phyloP scores from a whole-genome alignment of 1,140 invertebrate species.

The Gonioctena quinquepunctata region DNA sequence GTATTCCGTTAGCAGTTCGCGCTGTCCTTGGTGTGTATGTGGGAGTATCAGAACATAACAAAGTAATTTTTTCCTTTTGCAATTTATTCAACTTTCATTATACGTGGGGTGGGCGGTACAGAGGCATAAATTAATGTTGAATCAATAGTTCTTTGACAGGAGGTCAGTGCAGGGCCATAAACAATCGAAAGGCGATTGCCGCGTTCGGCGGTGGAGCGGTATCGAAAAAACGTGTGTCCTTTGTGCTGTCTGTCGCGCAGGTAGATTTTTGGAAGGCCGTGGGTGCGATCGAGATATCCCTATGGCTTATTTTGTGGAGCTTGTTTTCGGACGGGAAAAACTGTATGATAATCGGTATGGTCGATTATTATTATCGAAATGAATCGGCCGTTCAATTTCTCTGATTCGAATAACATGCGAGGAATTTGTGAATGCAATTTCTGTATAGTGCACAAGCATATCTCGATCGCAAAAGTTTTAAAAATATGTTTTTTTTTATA shows the following conservation, averaged over 20 bases:
- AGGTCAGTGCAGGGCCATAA: constrained; percentile 7
- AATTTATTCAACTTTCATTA: constrained; percentile 17
- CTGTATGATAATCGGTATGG: too few species aligned
- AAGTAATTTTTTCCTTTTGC: not conserved
- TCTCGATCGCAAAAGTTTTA: too few species aligned
- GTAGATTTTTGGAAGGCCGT: not conserved
- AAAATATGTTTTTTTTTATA: too few species aligned
- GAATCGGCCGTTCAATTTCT: too few species aligned
- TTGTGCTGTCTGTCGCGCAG: not conserved
- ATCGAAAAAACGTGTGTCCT: not conserved
- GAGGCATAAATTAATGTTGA: constrained; percentile 16
- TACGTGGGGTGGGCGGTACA: not conserved
- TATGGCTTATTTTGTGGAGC: too few species aligned
- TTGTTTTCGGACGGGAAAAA: too few species aligned
- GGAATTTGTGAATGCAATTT: too few species aligned
- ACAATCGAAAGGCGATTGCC: not conserved
- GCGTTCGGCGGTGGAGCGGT: not conserved
- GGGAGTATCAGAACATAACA: constrained; percentile 5
- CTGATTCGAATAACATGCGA: too few species aligned
- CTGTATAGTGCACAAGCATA: too few species aligned
- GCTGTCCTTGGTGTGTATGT: not conserved
- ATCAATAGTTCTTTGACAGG: constrained; percentile 16
- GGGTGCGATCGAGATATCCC: too few species aligned
- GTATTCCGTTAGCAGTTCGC: too few species aligned
- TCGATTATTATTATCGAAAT: too few species aligned